Evolutionary conservation across 2,113 vertebrate genomes (phyloP).

Genomic region (Nerophis ophidion): DNA sequence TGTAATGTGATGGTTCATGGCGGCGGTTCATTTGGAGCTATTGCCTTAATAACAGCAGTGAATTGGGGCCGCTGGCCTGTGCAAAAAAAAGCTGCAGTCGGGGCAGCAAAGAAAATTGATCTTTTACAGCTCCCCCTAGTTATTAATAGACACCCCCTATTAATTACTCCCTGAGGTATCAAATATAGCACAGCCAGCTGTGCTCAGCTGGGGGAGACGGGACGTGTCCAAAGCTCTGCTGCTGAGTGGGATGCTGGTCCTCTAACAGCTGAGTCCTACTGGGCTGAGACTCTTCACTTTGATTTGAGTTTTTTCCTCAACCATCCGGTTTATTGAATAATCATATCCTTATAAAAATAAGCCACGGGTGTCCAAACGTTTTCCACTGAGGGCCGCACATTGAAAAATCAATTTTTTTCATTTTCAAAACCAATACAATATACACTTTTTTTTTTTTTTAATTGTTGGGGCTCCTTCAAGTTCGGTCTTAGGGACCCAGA

Average conservation of each 20-base stretch:
- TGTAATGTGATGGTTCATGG: conserved; percentile 25
- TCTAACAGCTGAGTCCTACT: conserved; percentile 54
- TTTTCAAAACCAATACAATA: too few species aligned
- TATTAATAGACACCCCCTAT: conserved; percentile 70
- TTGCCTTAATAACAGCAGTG: conserved; percentile 44
- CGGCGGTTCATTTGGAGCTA: conserved; percentile 29
- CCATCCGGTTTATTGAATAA: background rate
- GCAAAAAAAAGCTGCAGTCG: conserved; percentile 32
- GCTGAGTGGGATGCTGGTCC: conserved; percentile 24
- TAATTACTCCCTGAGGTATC: conserved; percentile 69
- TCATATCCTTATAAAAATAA: background rate
- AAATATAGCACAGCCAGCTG: conserved; percentile 66
- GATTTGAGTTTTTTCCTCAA: background rate
- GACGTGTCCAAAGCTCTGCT: conserved; percentile 17
- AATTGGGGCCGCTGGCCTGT: conserved; percentile 13
- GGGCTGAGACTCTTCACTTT: conserved; percentile 15
- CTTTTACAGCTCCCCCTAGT: conserved; percentile 56
- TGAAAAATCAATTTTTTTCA: too few species aligned
- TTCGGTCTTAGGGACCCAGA: too few species aligned
- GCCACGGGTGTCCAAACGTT: too few species aligned
- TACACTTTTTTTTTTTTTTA: too few species aligned
- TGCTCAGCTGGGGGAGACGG: conserved; percentile 59
- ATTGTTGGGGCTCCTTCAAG: too few species aligned
- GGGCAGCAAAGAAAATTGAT: conserved; percentile 44
- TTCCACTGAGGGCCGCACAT: too few species aligned